Percentiles rank a stretch among this genome's conserved stretches.
phyloP scores from a whole-genome alignment of 2,797 vertebrate genomes.

The Acestrorhynchus altus region DNA sequence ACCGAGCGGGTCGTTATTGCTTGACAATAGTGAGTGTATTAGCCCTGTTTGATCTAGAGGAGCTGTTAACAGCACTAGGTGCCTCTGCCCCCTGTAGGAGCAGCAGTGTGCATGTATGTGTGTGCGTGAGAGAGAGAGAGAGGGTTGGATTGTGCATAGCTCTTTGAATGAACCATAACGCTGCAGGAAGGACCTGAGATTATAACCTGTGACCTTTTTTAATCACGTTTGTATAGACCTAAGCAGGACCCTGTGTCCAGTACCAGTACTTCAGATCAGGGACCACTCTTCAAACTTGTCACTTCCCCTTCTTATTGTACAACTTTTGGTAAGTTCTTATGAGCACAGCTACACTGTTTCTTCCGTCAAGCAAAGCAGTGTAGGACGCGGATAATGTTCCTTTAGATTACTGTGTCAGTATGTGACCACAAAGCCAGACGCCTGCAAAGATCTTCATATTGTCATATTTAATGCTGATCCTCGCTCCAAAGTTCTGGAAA shows the following conservation, averaged over 20 bases:
- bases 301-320: constrained; percentile 8
- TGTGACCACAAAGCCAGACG: constrained; percentile 22
- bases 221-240: background rate
- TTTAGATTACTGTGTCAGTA: constrained; percentile 9
- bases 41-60: constrained; percentile 11
- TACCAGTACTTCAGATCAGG: constrained; percentile 35
- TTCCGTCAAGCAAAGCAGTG: constrained; percentile 2
- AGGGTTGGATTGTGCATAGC: constrained; percentile 4
- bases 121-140: background rate
- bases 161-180: constrained; percentile 28
- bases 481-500: background rate
- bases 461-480: background rate
- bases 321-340: constrained; percentile 10
- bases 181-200: constrained; percentile 47
- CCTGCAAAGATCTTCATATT: background rate
- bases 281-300: constrained; percentile 21
- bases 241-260: background rate
- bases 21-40: background rate
- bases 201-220: constrained; percentile 38
- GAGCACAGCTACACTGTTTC: constrained; percentile 34
- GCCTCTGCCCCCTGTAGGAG: constrained; percentile 25
- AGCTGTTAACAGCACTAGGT: constrained; percentile 32
- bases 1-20: constrained; percentile 18
- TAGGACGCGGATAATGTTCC: background rate
- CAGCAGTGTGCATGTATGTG: constrained; percentile 12